Evolutionary conservation across 2,888 invertebrate species (phyloP), one percentile per base, ranked within the genome.

Genomic region (Gastrophysa polygoni): DNA sequence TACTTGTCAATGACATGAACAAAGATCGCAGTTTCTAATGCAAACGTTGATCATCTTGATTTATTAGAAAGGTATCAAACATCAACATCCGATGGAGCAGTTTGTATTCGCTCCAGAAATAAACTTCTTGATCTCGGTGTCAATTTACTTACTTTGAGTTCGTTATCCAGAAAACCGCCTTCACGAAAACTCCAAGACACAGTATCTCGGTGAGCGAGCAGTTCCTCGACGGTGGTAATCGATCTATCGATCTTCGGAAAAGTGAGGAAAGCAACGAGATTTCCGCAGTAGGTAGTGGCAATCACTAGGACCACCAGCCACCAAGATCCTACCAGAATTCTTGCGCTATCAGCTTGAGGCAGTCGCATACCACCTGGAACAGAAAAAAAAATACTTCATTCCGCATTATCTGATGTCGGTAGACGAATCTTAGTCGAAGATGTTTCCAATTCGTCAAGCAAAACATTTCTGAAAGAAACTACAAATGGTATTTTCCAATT

Each of bases 251-350:
- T 89, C 78, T 92, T 91, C 0, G 96, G 96, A 77, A 96, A 95
- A 0, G 96, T 96, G 44, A 96, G 85, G 79, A 95, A 95, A 0
- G 96, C 95, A 0, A 96, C 95, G 70, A 96, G 84, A 81, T 94
- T 95, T 1, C 96, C 96, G 57, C 94, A 94, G 78, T 96, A 96
- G 0, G 95, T 95, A 16, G 95, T 95, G 0, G 95, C 92, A 17
- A 95, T 85, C 0, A 96, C 91, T 65, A 95, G 84, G 0, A 95
- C 95, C 0, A 93, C 92, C 50, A 96, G 80, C 96, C 96, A 96
- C 96, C 96, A 96, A 1, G 92, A 89, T 0, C 93, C 94, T 0
- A 96, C 88, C 2, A 96, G 86, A 6, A 95, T 80, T 5, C 96
- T 87, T 1, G 93, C 94, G 71, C 95, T 95, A 77, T 94, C 92